These are phyloP conservation scores for Drosophila arawakana DNA, from an alignment of 1,140 invertebrate genomes.

Conservation along the genomic window DNA sequence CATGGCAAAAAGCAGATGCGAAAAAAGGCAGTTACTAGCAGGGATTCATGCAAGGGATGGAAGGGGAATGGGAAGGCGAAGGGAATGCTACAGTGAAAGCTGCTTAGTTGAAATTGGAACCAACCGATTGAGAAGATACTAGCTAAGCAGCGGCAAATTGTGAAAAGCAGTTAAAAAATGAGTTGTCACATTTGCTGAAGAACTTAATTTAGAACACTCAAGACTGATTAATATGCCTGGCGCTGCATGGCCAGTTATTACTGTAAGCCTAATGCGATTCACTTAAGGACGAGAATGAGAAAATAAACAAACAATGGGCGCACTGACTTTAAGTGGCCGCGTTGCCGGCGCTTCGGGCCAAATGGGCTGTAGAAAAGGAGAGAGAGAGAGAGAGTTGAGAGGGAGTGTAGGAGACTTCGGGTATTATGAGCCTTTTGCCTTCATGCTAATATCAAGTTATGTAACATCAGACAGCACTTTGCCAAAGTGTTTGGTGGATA, in stretches of 20 bases:
- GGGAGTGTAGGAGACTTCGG: slow-evolving; percentile 1
- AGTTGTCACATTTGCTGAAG: too few relatives aligned
- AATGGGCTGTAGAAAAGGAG: slow-evolving; percentile 16
- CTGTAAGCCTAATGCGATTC: slow-evolving; percentile 34
- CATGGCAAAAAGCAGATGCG: slow-evolving; percentile 49
- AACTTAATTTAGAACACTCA: too few relatives aligned
- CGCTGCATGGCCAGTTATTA: slow-evolving; percentile 15
- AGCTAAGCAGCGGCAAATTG: slow-evolving; percentile 15
- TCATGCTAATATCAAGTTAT: slow-evolving; percentile 62
- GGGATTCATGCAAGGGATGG: slow-evolving; percentile 2
- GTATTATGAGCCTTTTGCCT: slow-evolving; percentile 37
- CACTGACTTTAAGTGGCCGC: slow-evolving; percentile 47
- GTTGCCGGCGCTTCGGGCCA: slow-evolving; percentile 39
- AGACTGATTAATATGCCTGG: not conserved
- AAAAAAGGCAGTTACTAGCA: slow-evolving; percentile 37
- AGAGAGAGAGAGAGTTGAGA: too few relatives aligned
- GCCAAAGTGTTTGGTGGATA: slow-evolving; percentile 36
- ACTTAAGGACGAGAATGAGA: slow-evolving; percentile 24
- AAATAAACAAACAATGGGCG: slow-evolving; percentile 49
- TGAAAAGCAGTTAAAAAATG: not conserved
- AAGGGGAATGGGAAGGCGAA: not conserved
- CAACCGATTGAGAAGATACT: not conserved
- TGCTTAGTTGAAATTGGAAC: slow-evolving; percentile 35
- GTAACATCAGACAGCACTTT: slow-evolving; percentile 67
- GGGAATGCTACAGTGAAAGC: slow-evolving; percentile 29